Conservation (phyloP, 1,140 invertebrate genomes). For the Anastrepha ludens region DNA sequence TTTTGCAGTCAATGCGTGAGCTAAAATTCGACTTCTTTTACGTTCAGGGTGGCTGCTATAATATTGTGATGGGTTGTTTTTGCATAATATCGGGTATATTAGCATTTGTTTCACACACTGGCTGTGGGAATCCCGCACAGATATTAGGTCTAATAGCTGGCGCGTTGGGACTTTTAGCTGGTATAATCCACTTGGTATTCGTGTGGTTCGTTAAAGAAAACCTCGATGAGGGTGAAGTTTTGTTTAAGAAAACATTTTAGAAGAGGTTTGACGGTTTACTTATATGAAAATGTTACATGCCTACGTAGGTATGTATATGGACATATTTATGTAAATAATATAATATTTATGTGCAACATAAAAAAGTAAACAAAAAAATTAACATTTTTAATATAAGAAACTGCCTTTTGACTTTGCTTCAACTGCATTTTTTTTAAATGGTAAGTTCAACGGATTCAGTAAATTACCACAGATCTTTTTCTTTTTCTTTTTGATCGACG, state of each 20-base stretch:
- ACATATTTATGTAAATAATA: too few relatives aligned
- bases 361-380: too few relatives aligned
- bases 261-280: too few relatives aligned
- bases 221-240: conserved; percentile 27
- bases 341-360: too few relatives aligned
- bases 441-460: too few relatives aligned
- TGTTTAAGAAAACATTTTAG: neutral
- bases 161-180: neutral
- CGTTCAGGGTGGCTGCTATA: neutral
- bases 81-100: neutral
- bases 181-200: conserved; percentile 20
- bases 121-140: conserved; percentile 2
- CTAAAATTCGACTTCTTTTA: neutral
- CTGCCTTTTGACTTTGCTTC: too few relatives aligned
- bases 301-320: too few relatives aligned
- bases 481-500: too few relatives aligned
- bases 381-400: too few relatives aligned
- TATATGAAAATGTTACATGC: too few relatives aligned
- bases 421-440: too few relatives aligned
- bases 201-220: neutral
- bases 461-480: too few relatives aligned
- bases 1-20: neutral
- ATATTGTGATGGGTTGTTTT: conserved; percentile 1
- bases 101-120: neutral
- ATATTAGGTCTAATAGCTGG: neutral